phyloP scores from a whole-genome alignment of 2,113 vertebrate genomes.

The Pardalotus punctatus region DNA sequence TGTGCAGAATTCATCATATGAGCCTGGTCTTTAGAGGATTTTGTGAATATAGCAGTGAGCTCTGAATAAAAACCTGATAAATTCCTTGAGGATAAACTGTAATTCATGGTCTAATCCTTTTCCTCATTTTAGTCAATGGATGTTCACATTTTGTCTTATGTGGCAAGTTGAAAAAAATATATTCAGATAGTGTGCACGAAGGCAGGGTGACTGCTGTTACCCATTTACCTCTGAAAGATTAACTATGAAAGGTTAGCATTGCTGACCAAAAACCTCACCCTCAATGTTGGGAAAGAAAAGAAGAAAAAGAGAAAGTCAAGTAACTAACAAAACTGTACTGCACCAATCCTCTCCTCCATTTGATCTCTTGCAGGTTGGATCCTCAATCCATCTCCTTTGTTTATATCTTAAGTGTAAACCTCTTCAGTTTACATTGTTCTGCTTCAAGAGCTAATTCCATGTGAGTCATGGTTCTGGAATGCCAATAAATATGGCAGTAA shows the following conservation, averaged over 20 bases:
- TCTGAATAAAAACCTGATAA: neutral
- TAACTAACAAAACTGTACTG: neutral
- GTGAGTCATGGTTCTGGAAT: slow-evolving; percentile 56
- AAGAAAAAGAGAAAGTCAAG: neutral
- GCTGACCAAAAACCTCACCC: neutral
- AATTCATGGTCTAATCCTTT: neutral
- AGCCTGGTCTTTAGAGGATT: neutral
- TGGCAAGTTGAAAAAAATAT: neutral
- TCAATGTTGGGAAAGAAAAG: neutral
- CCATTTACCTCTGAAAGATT: neutral
- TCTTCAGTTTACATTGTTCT: slow-evolving; percentile 3
- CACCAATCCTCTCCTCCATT: neutral
- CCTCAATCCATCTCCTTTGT: slow-evolving; percentile 1
- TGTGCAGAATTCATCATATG: neutral
- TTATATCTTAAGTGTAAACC: slow-evolving; percentile 43
- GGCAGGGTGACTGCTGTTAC: neutral
- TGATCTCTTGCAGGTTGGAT: neutral
- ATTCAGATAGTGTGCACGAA: neutral
- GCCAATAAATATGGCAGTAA: slow-evolving; percentile 51
- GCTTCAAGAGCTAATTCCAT: neutral
- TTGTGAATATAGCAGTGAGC: neutral
- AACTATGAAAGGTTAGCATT: neutral
- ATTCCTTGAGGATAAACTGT: neutral
- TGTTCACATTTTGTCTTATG: neutral
- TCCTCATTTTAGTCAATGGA: neutral